phyloP scores from a whole-genome alignment of 1,140 invertebrate genomes.

The Aphidius gifuensis region DNA sequence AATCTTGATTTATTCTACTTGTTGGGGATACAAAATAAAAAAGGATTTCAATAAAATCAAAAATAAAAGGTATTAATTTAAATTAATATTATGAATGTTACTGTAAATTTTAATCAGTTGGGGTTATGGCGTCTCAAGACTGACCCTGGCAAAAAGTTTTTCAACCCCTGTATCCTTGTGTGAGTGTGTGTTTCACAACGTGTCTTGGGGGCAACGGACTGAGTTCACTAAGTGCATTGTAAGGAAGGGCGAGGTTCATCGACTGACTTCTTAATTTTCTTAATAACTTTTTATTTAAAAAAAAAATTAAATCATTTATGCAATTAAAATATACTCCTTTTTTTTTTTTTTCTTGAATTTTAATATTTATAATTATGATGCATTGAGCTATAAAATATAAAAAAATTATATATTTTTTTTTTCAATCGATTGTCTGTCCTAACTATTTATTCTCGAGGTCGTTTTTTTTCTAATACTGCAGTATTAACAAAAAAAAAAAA shows the following conservation, averaged over 20 bases:
- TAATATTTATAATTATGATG: background rate
- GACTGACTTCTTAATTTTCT: background rate
- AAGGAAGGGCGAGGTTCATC: conserved; percentile 14
- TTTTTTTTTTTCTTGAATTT: background rate
- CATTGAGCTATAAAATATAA: background rate
- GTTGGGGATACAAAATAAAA: too few relatives aligned
- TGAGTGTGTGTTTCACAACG: background rate
- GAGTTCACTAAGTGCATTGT: background rate
- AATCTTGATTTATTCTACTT: too few relatives aligned
- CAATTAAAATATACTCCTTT: background rate
- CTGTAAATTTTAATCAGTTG: too few relatives aligned
- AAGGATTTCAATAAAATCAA: too few relatives aligned
- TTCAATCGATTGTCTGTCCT: conserved; percentile 10
- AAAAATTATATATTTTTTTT: background rate
- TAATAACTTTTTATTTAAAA: background rate
- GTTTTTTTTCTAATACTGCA: background rate
- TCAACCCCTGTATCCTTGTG: conserved; percentile 2
- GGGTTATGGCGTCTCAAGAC: too few relatives aligned
- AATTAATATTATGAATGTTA: too few relatives aligned
- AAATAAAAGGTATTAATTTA: too few relatives aligned
- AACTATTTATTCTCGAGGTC: conserved; percentile 6
- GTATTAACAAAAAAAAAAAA: conserved; percentile 12
- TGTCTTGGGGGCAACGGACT: conserved; percentile 15
- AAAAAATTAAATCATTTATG: background rate
- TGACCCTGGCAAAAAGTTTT: conserved; percentile 17